These are phyloP conservation scores for Polypedilum pembai DNA, from an alignment of 1,140 invertebrate genomes.

Conservation along the genomic window DNA sequence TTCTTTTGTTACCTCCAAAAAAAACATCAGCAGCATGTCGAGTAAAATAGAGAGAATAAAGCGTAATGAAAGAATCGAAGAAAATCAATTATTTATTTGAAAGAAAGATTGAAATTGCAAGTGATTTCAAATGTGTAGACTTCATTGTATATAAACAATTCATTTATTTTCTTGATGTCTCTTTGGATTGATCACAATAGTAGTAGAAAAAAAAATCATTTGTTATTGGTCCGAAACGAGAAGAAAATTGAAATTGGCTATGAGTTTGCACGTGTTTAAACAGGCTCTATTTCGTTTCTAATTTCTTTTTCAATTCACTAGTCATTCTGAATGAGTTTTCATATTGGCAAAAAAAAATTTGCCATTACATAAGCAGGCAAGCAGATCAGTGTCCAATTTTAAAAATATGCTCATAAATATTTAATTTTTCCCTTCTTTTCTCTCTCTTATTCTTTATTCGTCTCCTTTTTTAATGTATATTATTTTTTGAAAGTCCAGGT, in stretches of 20 bases:
- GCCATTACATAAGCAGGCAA: neutral
- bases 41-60: neutral
- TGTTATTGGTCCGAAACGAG: neutral
- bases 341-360: too few relatives aligned
- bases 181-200: neutral
- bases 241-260: neutral
- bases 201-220: neutral
- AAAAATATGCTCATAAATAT: neutral
- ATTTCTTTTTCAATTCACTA: too few relatives aligned
- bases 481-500: slow-evolving; percentile 2
- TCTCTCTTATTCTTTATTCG: neutral
- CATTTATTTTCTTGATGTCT: neutral
- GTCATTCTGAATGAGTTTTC: too few relatives aligned
- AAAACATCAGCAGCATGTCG: neutral
- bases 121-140: slow-evolving; percentile 4
- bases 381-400: neutral
- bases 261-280: slow-evolving; percentile 1
- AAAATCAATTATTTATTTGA: neutral
- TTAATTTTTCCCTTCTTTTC: neutral
- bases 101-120: slow-evolving; percentile 2
- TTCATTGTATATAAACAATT: slow-evolving; percentile 8
- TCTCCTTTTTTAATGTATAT: neutral
- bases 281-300: neutral
- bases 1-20: neutral
- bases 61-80: neutral